phyloP scores from a whole-genome alignment of 2,113 vertebrate genomes.

The Plotosus lineatus region DNA sequence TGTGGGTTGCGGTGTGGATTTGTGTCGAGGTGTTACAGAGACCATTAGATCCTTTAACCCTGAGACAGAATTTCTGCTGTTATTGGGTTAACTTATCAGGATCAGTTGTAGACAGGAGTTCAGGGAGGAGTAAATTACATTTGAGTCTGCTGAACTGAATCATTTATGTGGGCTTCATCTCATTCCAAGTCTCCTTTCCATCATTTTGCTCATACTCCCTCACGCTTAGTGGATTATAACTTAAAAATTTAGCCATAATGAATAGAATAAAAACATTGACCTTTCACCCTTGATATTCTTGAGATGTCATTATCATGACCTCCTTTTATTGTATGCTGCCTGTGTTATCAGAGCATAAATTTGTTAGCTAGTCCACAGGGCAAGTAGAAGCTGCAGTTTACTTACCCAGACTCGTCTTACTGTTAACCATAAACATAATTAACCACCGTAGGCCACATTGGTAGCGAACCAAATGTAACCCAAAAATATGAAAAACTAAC shows the following conservation, averaged over 20 bases:
- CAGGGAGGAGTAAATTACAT: constrained; percentile 51
- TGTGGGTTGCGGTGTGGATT: background rate
- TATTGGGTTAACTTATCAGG: constrained; percentile 53
- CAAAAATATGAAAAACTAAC: background rate
- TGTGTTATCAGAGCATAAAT: background rate
- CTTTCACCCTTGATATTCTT: background rate
- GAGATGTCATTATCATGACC: background rate
- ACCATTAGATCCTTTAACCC: background rate
- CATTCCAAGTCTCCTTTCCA: constrained; percentile 18
- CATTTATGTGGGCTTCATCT: constrained; percentile 45
- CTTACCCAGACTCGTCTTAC: background rate
- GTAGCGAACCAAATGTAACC: background rate
- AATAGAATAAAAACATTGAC: background rate
- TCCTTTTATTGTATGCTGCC: background rate
- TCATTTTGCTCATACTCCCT: constrained; percentile 18
- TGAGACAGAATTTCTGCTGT: constrained; percentile 42
- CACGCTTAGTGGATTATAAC: background rate
- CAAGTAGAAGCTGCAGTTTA: background rate
- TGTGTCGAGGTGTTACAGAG: background rate
- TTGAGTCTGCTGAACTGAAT: constrained; percentile 36
- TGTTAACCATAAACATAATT: background rate
- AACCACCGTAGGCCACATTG: background rate
- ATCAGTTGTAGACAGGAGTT: constrained; percentile 46
- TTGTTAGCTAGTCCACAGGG: background rate
- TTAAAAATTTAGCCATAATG: background rate